Conservation (phyloP, 2,113 vertebrate species). For the Callaeas wilsoni region DNA sequence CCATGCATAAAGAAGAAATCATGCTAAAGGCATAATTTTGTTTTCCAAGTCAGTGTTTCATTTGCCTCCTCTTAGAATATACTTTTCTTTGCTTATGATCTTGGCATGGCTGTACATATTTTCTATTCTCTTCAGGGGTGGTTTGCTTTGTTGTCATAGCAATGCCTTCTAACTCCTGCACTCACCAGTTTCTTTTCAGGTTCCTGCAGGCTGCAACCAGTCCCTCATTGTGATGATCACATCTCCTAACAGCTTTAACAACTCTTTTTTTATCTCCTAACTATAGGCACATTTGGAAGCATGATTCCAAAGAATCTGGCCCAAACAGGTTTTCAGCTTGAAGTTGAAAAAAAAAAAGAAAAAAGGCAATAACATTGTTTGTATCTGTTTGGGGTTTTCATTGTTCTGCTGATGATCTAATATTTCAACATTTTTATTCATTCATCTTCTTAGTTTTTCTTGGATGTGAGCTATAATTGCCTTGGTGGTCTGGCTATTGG, state of each 20-base stretch:
- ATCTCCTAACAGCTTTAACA: not conserved
- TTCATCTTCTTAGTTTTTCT: constrained; percentile 4
- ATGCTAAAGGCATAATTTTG: not conserved
- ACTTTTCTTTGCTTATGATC: not conserved
- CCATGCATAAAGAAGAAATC: not conserved
- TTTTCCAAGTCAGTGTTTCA: constrained; percentile 19
- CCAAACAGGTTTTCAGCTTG: constrained; percentile 13
- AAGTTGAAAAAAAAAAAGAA: not conserved
- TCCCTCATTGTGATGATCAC: constrained; percentile 54
- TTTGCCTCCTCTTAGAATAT: constrained; percentile 42
- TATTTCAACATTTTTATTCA: constrained; percentile 17
- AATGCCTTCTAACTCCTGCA: constrained; percentile 19
- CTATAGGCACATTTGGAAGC: constrained; percentile 31
- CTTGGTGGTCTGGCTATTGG: not conserved
- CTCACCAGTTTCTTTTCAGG: constrained; percentile 36
- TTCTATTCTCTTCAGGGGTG: constrained; percentile 51
- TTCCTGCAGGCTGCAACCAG: constrained; percentile 56
- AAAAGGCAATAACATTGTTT: not conserved
- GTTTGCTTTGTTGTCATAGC: constrained; percentile 60
- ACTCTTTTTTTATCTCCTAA: constrained; percentile 18
- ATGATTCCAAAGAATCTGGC: constrained; percentile 27
- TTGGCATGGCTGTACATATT: constrained; percentile 23
- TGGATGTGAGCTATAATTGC: not conserved
- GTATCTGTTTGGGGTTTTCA: not conserved
- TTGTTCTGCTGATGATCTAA: constrained; percentile 20